Percentiles rank a stretch among this genome's conserved stretches.
Evolutionary conservation across 1,140 invertebrate genomes (phyloP).

Genomic region (Orchestia grillus): DNA sequence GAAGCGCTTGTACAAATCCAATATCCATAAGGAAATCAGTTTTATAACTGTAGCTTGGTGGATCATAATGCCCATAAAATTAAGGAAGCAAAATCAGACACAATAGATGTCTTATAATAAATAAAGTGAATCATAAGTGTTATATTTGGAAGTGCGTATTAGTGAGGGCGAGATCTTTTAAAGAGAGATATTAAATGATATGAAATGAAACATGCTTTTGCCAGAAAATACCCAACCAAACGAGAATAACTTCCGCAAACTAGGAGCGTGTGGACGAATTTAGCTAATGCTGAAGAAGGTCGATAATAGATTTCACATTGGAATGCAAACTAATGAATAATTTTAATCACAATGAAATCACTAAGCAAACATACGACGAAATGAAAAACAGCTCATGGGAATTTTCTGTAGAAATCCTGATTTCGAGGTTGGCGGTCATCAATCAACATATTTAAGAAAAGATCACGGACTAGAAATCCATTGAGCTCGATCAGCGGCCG

Average conservation of each 20-base stretch:
- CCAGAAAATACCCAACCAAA: neutral
- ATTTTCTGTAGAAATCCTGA: neutral
- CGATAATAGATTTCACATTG: neutral
- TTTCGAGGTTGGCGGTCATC: neutral
- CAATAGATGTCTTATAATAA: neutral
- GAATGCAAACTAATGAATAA: neutral
- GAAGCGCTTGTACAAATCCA: neutral
- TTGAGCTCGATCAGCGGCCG: neutral
- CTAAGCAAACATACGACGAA: neutral
- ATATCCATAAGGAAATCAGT: neutral
- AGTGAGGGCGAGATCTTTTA: neutral
- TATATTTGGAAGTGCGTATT: neutral
- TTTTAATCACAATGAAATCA: neutral
- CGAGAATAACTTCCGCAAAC: neutral
- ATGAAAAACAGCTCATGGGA: neutral
- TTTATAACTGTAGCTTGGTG: neutral
- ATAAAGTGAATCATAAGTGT: neutral
- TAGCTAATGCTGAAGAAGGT: neutral
- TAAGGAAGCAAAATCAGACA: neutral
- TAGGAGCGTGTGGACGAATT: neutral
- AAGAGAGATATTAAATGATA: neutral
- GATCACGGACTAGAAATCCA: neutral
- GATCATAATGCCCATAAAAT: neutral
- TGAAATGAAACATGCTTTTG: neutral
- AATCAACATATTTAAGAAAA: constrained; percentile 11